A percentile compares a stretch with the other conserved stretches of the same genome.
Evolutionary conservation across 2,888 invertebrate species (phyloP).

Genomic region (Agapetus fuscipes): DNA sequence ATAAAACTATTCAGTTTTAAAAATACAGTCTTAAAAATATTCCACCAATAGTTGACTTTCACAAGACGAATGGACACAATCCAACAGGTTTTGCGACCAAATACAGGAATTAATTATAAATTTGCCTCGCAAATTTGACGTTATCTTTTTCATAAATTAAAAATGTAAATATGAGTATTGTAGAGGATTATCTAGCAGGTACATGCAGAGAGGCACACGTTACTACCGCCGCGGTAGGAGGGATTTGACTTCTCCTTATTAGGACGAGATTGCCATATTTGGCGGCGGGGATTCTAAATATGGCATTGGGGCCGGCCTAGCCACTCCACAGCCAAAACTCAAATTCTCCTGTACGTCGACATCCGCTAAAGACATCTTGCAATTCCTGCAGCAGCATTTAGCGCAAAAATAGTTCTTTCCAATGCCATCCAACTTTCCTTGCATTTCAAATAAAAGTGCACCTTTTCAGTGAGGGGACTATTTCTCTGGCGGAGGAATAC

Average conservation of each 20-base stretch:
- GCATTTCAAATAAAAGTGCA: too few species aligned
- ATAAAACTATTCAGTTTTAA: too few species aligned
- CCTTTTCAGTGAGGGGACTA: constrained; percentile 12
- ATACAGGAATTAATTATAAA: too few species aligned
- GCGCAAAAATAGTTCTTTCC: constrained; percentile 3
- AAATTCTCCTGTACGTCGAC: constrained; percentile 48
- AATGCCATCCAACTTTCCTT: not conserved
- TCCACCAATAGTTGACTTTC: too few species aligned
- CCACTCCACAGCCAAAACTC: constrained; percentile 40
- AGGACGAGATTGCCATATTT: constrained; percentile 73
- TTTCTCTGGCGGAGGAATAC: constrained; percentile 37
- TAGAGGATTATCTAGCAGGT: too few species aligned
- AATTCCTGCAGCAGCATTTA: constrained; percentile 32
- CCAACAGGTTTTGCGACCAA: too few species aligned
- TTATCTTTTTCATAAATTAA: too few species aligned
- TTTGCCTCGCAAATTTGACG: too few species aligned
- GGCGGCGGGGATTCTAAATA: constrained; percentile 75
- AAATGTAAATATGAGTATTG: too few species aligned
- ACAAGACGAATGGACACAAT: too few species aligned
- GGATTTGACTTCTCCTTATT: constrained; percentile 73
- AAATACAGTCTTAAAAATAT: too few species aligned
- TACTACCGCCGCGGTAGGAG: constrained; percentile 45
- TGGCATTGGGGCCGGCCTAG: constrained; percentile 61
- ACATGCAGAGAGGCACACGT: constrained; percentile 14
- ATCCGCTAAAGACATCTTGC: constrained; percentile 45